phyloP scores from a whole-genome alignment of 2,888 invertebrate genomes.

The Caenorhabditis uteleia region DNA sequence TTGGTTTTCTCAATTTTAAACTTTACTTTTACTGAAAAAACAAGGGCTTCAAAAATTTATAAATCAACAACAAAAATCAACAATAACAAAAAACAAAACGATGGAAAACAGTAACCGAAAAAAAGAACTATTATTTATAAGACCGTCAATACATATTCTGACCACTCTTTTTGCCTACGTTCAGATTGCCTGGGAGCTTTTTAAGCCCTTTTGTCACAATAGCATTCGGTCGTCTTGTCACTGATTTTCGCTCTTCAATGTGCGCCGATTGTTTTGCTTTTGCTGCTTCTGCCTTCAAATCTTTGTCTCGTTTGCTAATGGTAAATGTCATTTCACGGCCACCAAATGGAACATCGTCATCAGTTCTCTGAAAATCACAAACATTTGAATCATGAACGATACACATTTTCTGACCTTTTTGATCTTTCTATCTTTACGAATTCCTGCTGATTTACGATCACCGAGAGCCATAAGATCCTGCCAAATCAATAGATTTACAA shows the following conservation, averaged over 20 bases:
- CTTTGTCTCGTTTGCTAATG: slow-evolving; percentile 37
- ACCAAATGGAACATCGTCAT: slow-evolving; percentile 55
- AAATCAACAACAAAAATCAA: too few species aligned
- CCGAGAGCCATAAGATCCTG: slow-evolving; percentile 37
- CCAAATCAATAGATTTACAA: slow-evolving; percentile 2
- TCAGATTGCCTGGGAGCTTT: slow-evolving; percentile 48
- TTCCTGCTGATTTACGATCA: slow-evolving; percentile 13
- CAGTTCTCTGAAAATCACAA: slow-evolving; percentile 16
- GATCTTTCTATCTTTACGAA: slow-evolving; percentile 5
- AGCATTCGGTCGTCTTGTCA: slow-evolving; percentile 35
- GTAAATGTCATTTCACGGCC: slow-evolving; percentile 61
- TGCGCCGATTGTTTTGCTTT: slow-evolving; percentile 46
- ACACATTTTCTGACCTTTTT: slow-evolving; percentile 6
- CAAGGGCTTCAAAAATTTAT: too few species aligned
- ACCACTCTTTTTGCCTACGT: slow-evolving; percentile 27
- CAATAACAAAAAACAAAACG: too few species aligned
- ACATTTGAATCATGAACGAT: neutral
- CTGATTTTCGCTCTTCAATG: slow-evolving; percentile 30
- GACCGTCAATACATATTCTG: slow-evolving; percentile 20
- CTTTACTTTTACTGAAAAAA: too few species aligned
- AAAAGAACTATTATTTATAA: too few species aligned
- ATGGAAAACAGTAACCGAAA: neutral
- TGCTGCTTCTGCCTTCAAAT: slow-evolving; percentile 35
- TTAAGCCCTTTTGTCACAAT: slow-evolving; percentile 46
- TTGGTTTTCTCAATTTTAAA: too few species aligned